Evolutionary conservation across 2,888 invertebrate species (phyloP).

Genomic region (Caenorhabditis panamensis): DNA sequence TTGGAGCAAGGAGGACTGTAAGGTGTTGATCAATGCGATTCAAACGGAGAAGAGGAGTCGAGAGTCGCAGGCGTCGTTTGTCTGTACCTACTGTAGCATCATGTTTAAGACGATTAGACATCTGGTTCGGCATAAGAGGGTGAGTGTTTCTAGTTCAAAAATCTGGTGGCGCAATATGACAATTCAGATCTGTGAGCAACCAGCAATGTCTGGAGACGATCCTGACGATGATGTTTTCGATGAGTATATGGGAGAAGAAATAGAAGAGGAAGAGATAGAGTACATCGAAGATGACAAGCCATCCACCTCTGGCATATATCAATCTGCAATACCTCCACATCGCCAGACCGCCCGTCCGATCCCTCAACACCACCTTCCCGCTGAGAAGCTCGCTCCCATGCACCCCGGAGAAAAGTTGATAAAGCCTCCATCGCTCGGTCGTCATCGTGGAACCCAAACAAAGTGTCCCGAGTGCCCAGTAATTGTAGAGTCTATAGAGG

Average conservation of each 20-base stretch:
- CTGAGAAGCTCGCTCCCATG: background rate
- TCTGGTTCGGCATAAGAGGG: conserved; percentile 40
- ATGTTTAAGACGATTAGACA: conserved; percentile 16
- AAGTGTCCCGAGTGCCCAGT: conserved; percentile 41
- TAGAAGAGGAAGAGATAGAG: conserved; percentile 27
- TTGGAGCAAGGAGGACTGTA: conserved; percentile 53
- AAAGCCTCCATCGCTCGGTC: background rate
- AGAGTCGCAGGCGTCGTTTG: conserved; percentile 28
- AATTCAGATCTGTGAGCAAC: conserved; percentile 30
- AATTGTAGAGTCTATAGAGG: conserved; percentile 25
- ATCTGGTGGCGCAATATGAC: too few relatives aligned
- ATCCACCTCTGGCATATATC: too few relatives aligned
- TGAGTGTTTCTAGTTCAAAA: too few relatives aligned
- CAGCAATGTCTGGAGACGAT: background rate
- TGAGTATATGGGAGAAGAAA: conserved; percentile 14
- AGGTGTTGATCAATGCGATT: conserved; percentile 31
- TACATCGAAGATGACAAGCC: conserved; percentile 12
- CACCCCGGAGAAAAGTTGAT: background rate
- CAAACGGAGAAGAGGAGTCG: conserved; percentile 38
- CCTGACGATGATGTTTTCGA: background rate
- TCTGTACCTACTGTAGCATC: conserved; percentile 28
- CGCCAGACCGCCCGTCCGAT: conserved; percentile 9
- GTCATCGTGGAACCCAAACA: conserved; percentile 32
- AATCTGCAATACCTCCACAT: conserved; percentile 23
- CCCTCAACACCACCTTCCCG: conserved; percentile 9